These are phyloP conservation scores for Heliconius sara DNA, from an alignment of 2,888 invertebrate species.

Conservation along the genomic window DNA sequence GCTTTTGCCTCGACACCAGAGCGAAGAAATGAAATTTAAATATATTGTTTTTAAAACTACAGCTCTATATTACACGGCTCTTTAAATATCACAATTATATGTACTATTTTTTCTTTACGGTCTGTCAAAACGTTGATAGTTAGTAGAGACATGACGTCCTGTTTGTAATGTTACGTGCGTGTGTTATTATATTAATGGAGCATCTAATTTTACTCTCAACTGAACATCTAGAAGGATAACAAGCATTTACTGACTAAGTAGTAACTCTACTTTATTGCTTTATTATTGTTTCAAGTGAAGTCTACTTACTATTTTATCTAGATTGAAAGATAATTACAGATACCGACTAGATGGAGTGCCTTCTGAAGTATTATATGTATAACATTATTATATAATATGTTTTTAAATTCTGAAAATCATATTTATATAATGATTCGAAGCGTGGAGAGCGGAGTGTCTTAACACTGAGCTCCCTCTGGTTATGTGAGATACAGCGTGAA, in stretches of 20 bases:
- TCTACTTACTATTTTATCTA: background rate
- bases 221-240: slow-evolving; percentile 33
- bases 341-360: background rate
- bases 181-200: slow-evolving; percentile 42
- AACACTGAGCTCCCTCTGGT: too few relatives aligned
- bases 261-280: background rate
- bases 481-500: too few relatives aligned
- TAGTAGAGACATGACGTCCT: slow-evolving; percentile 53
- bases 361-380: background rate
- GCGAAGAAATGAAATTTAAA: too few relatives aligned
- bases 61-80: background rate
- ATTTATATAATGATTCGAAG: too few relatives aligned
- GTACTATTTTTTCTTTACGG: background rate
- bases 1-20: too few relatives aligned
- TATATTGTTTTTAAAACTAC: background rate
- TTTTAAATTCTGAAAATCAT: too few relatives aligned
- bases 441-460: too few relatives aligned
- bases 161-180: slow-evolving; percentile 26
- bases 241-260: slow-evolving; percentile 27
- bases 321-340: background rate
- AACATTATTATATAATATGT: too few relatives aligned
- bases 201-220: slow-evolving; percentile 38
- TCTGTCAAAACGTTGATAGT: slow-evolving; percentile 54
- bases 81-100: background rate
- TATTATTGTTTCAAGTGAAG: background rate